Conservation (phyloP, 2,888 invertebrate species). For the Hydrotaea diabolus region DNA sequence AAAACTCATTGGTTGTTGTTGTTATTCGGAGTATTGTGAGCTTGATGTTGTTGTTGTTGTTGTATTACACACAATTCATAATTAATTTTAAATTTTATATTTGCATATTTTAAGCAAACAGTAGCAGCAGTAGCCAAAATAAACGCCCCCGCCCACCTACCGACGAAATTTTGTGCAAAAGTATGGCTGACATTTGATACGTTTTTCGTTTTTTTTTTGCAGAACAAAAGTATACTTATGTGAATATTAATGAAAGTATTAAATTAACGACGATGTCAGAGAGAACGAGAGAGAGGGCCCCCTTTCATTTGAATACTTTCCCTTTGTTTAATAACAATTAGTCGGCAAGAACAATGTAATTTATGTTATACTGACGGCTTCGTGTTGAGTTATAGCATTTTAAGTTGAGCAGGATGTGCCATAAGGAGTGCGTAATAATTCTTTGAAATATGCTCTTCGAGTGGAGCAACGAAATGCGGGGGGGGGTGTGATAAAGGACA, state of each 20-base stretch:
- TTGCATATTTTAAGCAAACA: slow-evolving; percentile 35
- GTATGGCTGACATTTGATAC: slow-evolving; percentile 24
- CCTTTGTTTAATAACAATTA: slow-evolving; percentile 6
- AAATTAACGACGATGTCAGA: neutral
- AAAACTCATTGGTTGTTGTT: too few species aligned
- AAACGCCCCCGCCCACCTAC: neutral
- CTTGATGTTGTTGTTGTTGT: neutral
- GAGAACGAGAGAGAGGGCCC: too few species aligned
- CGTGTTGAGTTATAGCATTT: too few species aligned
- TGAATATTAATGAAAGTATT: slow-evolving; percentile 25
- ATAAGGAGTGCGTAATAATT: too few species aligned
- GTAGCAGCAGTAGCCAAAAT: neutral
- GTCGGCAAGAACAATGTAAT: neutral
- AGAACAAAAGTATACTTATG: neutral
- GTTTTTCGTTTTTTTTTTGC: too few species aligned
- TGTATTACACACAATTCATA: neutral
- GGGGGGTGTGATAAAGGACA: too few species aligned
- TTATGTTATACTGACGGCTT: too few species aligned
- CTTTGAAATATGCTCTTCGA: too few species aligned
- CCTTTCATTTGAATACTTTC: neutral
- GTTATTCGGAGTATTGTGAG: too few species aligned
- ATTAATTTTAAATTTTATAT: slow-evolving; percentile 24
- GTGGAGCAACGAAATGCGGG: too few species aligned
- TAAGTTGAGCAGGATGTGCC: too few species aligned
- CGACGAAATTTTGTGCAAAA: neutral